Evolutionary conservation across 2,888 invertebrate species (phyloP).

Genomic region (Sesamia inferens): DNA sequence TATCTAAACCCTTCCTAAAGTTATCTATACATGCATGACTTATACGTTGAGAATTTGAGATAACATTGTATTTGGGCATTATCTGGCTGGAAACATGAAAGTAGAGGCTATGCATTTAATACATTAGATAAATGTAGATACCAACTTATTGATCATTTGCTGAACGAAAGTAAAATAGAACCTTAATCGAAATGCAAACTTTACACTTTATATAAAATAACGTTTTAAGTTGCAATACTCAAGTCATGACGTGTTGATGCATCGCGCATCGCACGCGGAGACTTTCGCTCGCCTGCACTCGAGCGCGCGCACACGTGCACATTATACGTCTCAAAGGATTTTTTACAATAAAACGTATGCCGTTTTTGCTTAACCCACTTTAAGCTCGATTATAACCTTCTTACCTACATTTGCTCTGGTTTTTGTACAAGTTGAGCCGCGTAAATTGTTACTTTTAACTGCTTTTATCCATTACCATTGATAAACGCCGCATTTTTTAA

Average conservation of each 20-base stretch:
- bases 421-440: constrained; percentile 80
- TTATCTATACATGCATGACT: not conserved
- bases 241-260: constrained; percentile 50
- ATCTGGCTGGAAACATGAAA: not conserved
- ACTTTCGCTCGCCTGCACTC: constrained; percentile 79
- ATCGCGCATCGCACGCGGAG: constrained; percentile 73
- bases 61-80: not conserved
- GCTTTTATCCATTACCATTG: constrained; percentile 60
- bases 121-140: not conserved
- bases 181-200: not conserved
- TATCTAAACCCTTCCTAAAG: not conserved
- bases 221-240: constrained; percentile 25
- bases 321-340: constrained; percentile 85
- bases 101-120: not conserved
- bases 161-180: too few relatives aligned
- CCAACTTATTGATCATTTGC: not conserved
- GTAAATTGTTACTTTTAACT: constrained; percentile 63
- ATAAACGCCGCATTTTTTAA: constrained; percentile 42
- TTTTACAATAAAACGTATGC: constrained; percentile 89
- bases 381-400: constrained; percentile 89
- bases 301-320: constrained; percentile 86
- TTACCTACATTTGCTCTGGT: constrained; percentile 89
- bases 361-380: constrained; percentile 90
- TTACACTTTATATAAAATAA: not conserved
- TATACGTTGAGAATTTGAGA: not conserved